Base-by-base conservation (phyloP, 2,113 vertebrate genomes). In the Setophaga coronata region DNA sequence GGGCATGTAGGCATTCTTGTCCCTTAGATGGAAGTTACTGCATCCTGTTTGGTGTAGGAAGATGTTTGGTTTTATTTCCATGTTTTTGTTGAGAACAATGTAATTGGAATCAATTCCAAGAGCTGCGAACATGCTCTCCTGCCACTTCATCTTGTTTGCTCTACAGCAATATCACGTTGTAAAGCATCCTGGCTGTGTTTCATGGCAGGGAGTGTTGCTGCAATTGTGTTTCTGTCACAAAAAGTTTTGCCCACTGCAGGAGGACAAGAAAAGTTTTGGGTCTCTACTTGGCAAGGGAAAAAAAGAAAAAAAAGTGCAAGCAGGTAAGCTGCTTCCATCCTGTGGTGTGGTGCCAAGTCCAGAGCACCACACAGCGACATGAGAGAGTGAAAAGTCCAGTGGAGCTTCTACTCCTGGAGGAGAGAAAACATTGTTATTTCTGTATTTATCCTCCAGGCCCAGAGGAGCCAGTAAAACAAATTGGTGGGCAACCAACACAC, bases 321-420 rank as follows among this genome's bases (percentile, higher is more conserved):
- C 12, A 62, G 38, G 34, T 36, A 50, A 81, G 54, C 16, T 40
- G 4, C 29, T 67, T 54, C 69, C 18, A 47, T 47, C 18, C 18
- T 40, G 14, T 38, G 38, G 17, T 6, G 7, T 36, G 26, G 3
- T 61, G 18, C 34, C 38, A 69, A 56, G 13, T 43, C 42, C n/a
- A 34, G 21, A 47, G 38, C 10, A 17, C 29, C 0, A 0, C 36
- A 64, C 15, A 66, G 23, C 0, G 0, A 53, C 1, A 1, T 9
- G 10, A 36, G 56, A 12, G n/a, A 66, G 18, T 42, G 33, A 56
- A 25, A 76, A 50, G 50, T 50, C 43, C 40, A 67, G 3, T 33
- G 34, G 50, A 77, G 7, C 29, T 26, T 47, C 61, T 78, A 1
- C 56, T 86, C 16, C 26, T 65, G 31, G 14, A 86, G 25, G 23